Base-by-base conservation (phyloP, 64 coral and sea anemone species). In the Stichodactyla mertensii region DNA sequence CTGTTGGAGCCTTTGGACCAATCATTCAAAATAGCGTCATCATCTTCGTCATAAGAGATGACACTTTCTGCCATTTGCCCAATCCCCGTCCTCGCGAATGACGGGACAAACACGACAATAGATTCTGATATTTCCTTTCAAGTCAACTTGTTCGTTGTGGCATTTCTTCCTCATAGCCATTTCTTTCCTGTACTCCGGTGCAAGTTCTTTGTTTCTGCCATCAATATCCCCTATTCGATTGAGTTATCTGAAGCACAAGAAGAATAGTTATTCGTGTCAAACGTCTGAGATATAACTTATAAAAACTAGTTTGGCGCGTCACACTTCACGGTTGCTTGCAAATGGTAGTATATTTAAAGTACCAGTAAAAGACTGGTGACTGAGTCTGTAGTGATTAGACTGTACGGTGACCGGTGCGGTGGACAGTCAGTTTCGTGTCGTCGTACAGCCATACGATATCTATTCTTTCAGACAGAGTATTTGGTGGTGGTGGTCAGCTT, bases 81-180 rank as follows among this genome's bases (percentile, higher is more conserved):
- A 11, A n/a, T 80, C 93, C 0, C 93, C 92, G 52, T 99, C 96
- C 81, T 99, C 96, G 14, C 84, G 88, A 27, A 99, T 95, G 2
- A 95, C 9, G 16, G 96, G 96, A 2, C 96, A 81, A 5, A 99
- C 96, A 52, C 96, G 89, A 57, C 96, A 99, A 18, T 99, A 99
- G 0, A 99, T 93, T 1, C 96, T 80, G 15, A 99, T 99, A 15
- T 99, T 99, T 6, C 96, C 96, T 55, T 95, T 99, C 3, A 99
- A 71, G 16, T 99, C 96, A 0, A 99, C 93, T 14, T 95, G 24
- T 27, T 99, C 96, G 51, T 99, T 99, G 51, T 94, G 96, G 20
- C 90, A 91, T 11, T 87, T 88, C 64, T 99, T 99, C 51, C 96
- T 83, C 0, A 99, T 86, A 1, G 80, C 64, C 96, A 99, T 99